Base-by-base conservation (phyloP, 1,140 invertebrate species). In the Holotrichia oblita region DNA sequence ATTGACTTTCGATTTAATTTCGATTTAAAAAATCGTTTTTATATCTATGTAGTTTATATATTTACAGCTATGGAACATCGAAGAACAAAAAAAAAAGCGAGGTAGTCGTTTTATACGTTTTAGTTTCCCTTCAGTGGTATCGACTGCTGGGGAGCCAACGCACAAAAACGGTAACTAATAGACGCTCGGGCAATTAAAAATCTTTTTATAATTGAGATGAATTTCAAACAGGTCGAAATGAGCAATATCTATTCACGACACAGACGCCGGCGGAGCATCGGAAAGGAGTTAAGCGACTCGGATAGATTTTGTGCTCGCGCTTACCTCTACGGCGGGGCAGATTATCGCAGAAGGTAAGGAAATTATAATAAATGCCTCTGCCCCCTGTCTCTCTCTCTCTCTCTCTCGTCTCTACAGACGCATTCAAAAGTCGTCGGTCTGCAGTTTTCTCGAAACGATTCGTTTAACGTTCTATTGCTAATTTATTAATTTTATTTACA, bases 161-260 rank as follows among this genome's bases (percentile, higher is more conserved):
- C 9, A 79, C 78, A 81, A 81, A 82, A 83, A 82, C 44, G 61
- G 74, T 55, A 55, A 40, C 64, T 77, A 79, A 83, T 81, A 82
- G 80, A 80, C 77, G 20, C 17, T 79, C 48, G 48, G 80, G 80
- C 83, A 83, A 83, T 83, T 83, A 83, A 83, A 83, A 83, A 82
- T 82, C 76, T 83, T 83, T 83, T 83, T 83, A 82, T 83, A 83
- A 83, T 81, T 81, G 78, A 80, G 78, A 81, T 80, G 81, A 81
- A 82, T 82, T 81, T 79, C 79, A 83, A 83, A 61, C 40, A 76
- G 72, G 20, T 40, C 61, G 75, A 81, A 83, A 83, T 83, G 82
- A 81, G 83, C 80, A 80, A 83, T 83, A 81, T 83, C 82, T 83
- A 83, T 83, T 82, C 83, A 22, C 34, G 17, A 40, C 40, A 40